Evolutionary conservation across 2,888 invertebrate species (phyloP).

Genomic region (Carcina quercana): DNA sequence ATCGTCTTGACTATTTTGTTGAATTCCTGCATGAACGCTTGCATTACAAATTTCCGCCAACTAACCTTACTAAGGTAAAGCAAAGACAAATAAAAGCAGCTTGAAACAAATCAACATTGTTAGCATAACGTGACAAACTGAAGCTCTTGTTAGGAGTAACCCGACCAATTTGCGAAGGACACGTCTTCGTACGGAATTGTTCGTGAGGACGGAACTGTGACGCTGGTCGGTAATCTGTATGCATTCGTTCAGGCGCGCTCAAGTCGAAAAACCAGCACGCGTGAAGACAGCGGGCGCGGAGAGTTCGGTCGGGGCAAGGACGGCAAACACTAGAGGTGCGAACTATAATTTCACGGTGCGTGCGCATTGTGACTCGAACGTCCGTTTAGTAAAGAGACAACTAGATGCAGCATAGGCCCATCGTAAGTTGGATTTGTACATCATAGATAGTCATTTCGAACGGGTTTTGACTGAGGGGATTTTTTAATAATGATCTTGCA

Average conservation of each 20-base stretch:
- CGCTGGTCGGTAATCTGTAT: slow-evolving; percentile 33
- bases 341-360: slow-evolving; percentile 56
- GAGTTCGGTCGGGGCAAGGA: slow-evolving; percentile 40
- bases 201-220: slow-evolving; percentile 24
- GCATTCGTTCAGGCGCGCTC: slow-evolving; percentile 48
- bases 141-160: slow-evolving; percentile 39
- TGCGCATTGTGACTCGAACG: slow-evolving; percentile 29
- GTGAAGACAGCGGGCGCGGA: slow-evolving; percentile 41
- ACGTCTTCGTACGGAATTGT: slow-evolving; percentile 20
- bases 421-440: no score
- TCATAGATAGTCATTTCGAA: no score
- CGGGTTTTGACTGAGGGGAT: no score
- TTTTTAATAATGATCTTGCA: no score
- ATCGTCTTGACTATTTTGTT: no score
- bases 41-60: no score
- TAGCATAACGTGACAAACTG: slow-evolving; percentile 46
- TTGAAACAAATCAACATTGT: slow-evolving; percentile 42
- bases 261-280: slow-evolving; percentile 54
- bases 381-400: no score
- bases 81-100: slow-evolving; percentile 28
- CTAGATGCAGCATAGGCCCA: no score
- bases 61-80: no score
- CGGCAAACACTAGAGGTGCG: slow-evolving; percentile 43
- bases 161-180: slow-evolving; percentile 29
- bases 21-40: no score